Evolutionary conservation across 2,888 invertebrate genomes (phyloP).

Genomic region (Chaetoderma sp.): DNA sequence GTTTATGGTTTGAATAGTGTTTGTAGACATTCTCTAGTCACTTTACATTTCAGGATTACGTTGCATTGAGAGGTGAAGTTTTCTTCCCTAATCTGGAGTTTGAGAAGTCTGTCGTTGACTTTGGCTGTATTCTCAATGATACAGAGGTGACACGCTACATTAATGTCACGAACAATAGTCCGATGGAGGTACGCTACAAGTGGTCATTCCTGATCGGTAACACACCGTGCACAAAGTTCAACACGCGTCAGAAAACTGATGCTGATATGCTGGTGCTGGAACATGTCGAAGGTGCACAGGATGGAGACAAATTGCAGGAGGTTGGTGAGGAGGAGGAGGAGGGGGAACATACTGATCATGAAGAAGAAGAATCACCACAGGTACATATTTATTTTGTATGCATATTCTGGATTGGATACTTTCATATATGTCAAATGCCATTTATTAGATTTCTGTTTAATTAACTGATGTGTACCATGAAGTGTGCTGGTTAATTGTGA

Average conservation of each 20-base stretch:
- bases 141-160: constrained; percentile 70
- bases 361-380: no score
- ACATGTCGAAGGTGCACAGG: constrained; percentile 24
- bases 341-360: constrained; percentile 20
- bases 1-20: no score
- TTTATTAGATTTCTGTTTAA: no score
- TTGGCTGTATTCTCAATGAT: constrained; percentile 75
- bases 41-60: constrained; percentile 75
- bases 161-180: constrained; percentile 73
- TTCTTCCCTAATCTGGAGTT: constrained; percentile 79
- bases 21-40: no score
- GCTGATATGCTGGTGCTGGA: constrained; percentile 12
- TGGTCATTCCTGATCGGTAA: constrained; percentile 68
- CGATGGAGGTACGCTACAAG: constrained; percentile 71
- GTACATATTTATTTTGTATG: no score
- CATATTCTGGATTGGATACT: no score
- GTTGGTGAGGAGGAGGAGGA: constrained; percentile 30
- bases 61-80: constrained; percentile 76
- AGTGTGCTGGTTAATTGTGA: no score
- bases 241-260: constrained; percentile 25
- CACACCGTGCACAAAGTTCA: constrained; percentile 52
- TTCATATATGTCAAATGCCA: no score
- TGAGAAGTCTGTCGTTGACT: constrained; percentile 74
- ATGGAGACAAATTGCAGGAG: constrained; percentile 39
- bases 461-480: no score